Base-by-base conservation (phyloP, 2,113 vertebrate species). In the Ceyx melanurus region DNA sequence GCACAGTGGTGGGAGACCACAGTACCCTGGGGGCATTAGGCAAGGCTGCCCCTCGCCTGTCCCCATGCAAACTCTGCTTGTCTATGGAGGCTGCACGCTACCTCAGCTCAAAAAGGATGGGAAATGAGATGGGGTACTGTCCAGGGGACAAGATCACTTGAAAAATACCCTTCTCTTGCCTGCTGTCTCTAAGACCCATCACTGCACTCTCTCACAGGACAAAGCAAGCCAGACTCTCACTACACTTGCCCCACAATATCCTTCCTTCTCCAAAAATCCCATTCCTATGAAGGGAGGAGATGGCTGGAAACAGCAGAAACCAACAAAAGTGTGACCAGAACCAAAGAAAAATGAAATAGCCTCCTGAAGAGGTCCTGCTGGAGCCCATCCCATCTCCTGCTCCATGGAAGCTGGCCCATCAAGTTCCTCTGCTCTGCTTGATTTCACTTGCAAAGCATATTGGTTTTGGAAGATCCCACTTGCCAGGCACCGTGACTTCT, bases 1-100 rank as follows among this genome's bases (percentile, higher is more conserved):
- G 67, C 72, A 48, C 8, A 20, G 28, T 5, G 4, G 26, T 3
- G 40, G 4, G 66, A 78, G 54, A 6, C 9, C 35, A 3, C 56
- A 1, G 35, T 4, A 7, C 13, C 40, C 25, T 1, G 0, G 79
- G 65, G 80, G 20, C 51, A 3, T 2, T 2, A 10, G 48, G 58
- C 67, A 53, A 61, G 13, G 15, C 8, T 61, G 64, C 53, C 3
- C 28, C 35, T 57, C 3, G 2, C 42, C 45, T 13, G 7, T 10
- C 33, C 53, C 5, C 31, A 1, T 5, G n/a, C 22, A 31, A 9
- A 28, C 62, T 13, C 56, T 14, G 37, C 56, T 61, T 45, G 56
- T 58, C 37, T 0, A 0, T 1, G 14, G 33, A 56, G 23, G 17
- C 37, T 40, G 51, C 15, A 6, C 5, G 1, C 35, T 10, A 17